Conservation (phyloP, 1,140 invertebrate genomes). For the Aphaenogaster floridana region DNA sequence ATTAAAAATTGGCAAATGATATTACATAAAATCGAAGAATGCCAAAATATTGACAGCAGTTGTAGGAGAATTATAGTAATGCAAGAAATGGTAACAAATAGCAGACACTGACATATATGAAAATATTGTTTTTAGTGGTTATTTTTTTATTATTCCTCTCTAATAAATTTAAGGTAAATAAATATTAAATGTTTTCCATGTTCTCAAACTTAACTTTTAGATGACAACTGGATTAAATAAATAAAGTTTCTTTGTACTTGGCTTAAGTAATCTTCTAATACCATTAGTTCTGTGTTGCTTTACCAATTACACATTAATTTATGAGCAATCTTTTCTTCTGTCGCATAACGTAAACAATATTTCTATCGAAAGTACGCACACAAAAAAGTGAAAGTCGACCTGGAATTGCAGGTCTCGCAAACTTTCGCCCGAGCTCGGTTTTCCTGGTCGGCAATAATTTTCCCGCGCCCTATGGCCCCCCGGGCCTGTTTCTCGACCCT, state of each 20-base stretch:
- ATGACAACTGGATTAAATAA: not conserved
- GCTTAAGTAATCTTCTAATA: not conserved
- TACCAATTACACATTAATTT: not conserved
- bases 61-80: no score
- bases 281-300: not conserved
- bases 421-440: conserved; percentile 42
- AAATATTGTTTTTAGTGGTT: not conserved
- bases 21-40: no score
- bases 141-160: not conserved
- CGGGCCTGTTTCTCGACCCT: conserved; percentile 36
- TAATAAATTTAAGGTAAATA: not conserved
- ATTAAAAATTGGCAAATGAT: no score
- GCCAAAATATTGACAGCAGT: no score
- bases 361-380: not conserved
- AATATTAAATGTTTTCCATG: not conserved
- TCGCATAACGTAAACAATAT: not conserved
- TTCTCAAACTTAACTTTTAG: not conserved
- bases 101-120: not conserved
- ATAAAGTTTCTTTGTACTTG: not conserved
- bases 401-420: conserved; percentile 37
- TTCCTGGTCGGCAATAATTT: conserved; percentile 47
- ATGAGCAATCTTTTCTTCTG: not conserved
- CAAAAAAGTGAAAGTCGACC: conserved; percentile 51
- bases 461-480: not conserved
- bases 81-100: no score